phyloP scores from a whole-genome alignment of 2,888 invertebrate genomes.

The Andrena bucephala region DNA sequence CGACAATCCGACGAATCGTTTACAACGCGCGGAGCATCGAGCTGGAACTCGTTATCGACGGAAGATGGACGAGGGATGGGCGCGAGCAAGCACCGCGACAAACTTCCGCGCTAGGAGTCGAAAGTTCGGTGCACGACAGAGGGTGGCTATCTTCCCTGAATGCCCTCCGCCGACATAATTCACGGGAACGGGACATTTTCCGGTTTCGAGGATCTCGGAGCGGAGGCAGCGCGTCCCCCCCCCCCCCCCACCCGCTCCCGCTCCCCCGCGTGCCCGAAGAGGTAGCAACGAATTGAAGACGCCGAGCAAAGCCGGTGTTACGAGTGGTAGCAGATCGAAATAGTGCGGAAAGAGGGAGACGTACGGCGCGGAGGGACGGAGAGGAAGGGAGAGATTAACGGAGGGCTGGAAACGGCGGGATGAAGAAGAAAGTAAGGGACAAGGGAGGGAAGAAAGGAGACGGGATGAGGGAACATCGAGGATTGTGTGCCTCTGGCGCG shows the following conservation, averaged over 20 bases:
- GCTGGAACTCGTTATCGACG: slow-evolving; percentile 2
- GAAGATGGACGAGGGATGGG: background rate
- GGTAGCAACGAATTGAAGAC: slow-evolving; percentile 64
- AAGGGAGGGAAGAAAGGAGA: slow-evolving; percentile 42
- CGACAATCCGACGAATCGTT: background rate
- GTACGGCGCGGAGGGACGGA: slow-evolving; percentile 31
- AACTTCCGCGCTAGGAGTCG: slow-evolving; percentile 22
- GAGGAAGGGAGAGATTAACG: slow-evolving; percentile 56
- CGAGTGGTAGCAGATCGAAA: slow-evolving; percentile 68
- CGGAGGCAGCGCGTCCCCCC: slow-evolving; percentile 60
- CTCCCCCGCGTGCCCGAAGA: slow-evolving; percentile 22
- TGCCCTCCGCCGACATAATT: slow-evolving; percentile 63
- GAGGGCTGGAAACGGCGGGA: slow-evolving; percentile 37
- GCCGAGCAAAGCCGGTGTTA: slow-evolving; percentile 72
- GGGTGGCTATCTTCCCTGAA: slow-evolving; percentile 37
- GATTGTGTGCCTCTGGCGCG: slow-evolving; percentile 78
- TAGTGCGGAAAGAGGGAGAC: slow-evolving; percentile 53
- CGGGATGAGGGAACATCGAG: slow-evolving; percentile 63
- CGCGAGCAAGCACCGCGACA: background rate
- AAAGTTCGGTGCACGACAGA: slow-evolving; percentile 31
- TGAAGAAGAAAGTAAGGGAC: slow-evolving; percentile 47
- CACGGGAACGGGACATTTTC: slow-evolving; percentile 66
- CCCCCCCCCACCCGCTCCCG: no score
- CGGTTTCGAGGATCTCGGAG: slow-evolving; percentile 67
- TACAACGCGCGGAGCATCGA: background rate